These are phyloP conservation scores for Hymenochirus boettgeri DNA, from an alignment of 2,113 vertebrate species.

Conservation along the genomic window DNA sequence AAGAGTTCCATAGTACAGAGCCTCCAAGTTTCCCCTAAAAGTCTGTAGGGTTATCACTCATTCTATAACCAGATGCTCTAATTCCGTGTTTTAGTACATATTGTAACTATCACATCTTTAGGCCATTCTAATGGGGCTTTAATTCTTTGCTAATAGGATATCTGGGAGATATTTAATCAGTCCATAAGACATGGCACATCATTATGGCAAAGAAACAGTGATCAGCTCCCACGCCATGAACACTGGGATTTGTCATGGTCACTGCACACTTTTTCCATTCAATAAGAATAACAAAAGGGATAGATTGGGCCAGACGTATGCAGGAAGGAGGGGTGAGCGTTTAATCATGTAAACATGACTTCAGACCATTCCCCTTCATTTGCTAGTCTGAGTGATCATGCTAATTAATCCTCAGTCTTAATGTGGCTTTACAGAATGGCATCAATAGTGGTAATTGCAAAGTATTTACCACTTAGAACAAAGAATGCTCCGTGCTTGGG, in stretches of 20 bases:
- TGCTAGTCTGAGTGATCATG: slow-evolving; percentile 24
- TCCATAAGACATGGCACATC: slow-evolving; percentile 35
- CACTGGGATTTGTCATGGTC: slow-evolving; percentile 38
- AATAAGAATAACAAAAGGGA: slow-evolving; percentile 36
- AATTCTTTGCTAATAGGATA: slow-evolving; percentile 32
- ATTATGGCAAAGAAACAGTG: slow-evolving; percentile 30
- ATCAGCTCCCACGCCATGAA: slow-evolving; percentile 42
- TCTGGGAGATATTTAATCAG: slow-evolving; percentile 37
- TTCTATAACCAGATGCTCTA: no score
- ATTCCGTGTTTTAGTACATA: slow-evolving; percentile 14
- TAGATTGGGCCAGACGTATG: slow-evolving; percentile 32
- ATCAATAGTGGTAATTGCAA: slow-evolving; percentile 23
- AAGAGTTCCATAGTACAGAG: no score
- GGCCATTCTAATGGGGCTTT: slow-evolving; percentile 27
- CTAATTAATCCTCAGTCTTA: slow-evolving; percentile 39
- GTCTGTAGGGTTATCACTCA: no score
- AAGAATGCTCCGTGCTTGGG: slow-evolving; percentile 12
- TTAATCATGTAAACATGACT: slow-evolving; percentile 44
- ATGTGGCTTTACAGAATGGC: slow-evolving; percentile 26
- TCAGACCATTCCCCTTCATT: slow-evolving; percentile 40
- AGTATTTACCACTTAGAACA: slow-evolving; percentile 26
- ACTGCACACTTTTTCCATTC: slow-evolving; percentile 37
- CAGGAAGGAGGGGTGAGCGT: slow-evolving; percentile 30
- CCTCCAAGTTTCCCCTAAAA: no score
- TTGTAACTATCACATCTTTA: slow-evolving; percentile 30